phyloP scores from a whole-genome alignment of 2,888 invertebrate species.

The Drosophila neutralis region DNA sequence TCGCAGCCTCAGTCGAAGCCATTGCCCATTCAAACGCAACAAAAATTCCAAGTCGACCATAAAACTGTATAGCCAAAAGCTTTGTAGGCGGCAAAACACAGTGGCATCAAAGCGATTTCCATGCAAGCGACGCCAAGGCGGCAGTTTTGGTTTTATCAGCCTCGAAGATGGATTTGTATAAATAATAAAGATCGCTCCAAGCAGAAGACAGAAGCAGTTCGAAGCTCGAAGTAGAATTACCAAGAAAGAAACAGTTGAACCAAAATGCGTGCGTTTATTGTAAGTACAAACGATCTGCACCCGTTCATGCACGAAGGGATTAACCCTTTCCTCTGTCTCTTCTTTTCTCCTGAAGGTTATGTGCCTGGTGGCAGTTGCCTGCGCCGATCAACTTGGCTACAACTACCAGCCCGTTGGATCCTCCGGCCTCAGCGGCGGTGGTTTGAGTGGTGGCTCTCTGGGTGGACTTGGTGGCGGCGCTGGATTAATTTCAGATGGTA shows the following conservation, averaged over 20 bases:
- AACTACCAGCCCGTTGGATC: constrained; percentile 77
- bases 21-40: constrained; percentile 68
- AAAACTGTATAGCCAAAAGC: constrained; percentile 64
- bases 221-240: constrained; percentile 65
- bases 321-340: constrained; percentile 7
- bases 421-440: constrained; percentile 39
- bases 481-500: too few relatives aligned
- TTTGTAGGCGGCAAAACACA: constrained; percentile 78
- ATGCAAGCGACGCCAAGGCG: constrained; percentile 62
- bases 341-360: constrained; percentile 48
- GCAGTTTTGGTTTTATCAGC: constrained; percentile 72
- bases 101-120: constrained; percentile 72
- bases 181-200: constrained; percentile 73
- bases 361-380: constrained; percentile 75
- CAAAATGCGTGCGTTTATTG: constrained; percentile 73
- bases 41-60: constrained; percentile 73
- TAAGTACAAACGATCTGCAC: constrained; percentile 42
- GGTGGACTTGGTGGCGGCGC: neutral
- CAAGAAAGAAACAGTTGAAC: constrained; percentile 37
- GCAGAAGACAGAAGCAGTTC: constrained; percentile 68
- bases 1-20: constrained; percentile 13
- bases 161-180: constrained; percentile 76
- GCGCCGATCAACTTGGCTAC: constrained; percentile 78
- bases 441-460: constrained; percentile 17
- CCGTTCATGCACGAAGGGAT: constrained; percentile 7